These are phyloP conservation scores for Mandrillus leucophaeus DNA, from an alignment of 2,113 vertebrate species.

Conservation along the genomic window DNA sequence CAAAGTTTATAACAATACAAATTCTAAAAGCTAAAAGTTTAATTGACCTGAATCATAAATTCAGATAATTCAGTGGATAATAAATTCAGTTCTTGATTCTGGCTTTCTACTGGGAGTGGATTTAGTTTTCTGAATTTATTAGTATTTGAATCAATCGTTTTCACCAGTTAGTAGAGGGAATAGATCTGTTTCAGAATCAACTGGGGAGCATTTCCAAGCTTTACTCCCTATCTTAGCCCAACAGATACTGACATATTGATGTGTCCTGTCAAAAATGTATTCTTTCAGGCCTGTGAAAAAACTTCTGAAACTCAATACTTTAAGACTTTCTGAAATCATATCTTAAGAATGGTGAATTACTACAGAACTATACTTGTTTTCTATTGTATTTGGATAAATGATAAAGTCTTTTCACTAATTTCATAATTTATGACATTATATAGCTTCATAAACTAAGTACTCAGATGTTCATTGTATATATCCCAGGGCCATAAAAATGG, in stretches of 20 bases:
- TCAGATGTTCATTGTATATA: neutral
- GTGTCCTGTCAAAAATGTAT: neutral
- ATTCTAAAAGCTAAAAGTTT: neutral
- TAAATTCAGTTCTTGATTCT: neutral
- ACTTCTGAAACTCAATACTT: neutral
- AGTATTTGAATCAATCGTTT: neutral
- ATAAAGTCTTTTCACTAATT: neutral
- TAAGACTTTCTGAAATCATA: neutral
- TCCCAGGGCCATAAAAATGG: neutral
- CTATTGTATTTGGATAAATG: conserved; percentile 15
- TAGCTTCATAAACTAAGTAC: neutral
- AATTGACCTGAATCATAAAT: neutral
- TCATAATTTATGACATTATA: neutral
- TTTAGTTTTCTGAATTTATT: neutral
- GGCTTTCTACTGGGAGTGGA: neutral
- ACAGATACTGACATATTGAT: neutral
- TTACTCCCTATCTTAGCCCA: neutral
- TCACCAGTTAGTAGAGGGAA: neutral
- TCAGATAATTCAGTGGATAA: neutral
- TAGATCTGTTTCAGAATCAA: neutral
- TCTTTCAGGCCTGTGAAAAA: neutral
- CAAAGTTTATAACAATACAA: neutral
- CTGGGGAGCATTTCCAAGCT: neutral
- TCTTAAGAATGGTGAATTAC: neutral
- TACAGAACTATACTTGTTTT: neutral